Evolutionary conservation across 1,140 invertebrate species (phyloP).

Genomic region (Holcopasites calliopsidis): DNA sequence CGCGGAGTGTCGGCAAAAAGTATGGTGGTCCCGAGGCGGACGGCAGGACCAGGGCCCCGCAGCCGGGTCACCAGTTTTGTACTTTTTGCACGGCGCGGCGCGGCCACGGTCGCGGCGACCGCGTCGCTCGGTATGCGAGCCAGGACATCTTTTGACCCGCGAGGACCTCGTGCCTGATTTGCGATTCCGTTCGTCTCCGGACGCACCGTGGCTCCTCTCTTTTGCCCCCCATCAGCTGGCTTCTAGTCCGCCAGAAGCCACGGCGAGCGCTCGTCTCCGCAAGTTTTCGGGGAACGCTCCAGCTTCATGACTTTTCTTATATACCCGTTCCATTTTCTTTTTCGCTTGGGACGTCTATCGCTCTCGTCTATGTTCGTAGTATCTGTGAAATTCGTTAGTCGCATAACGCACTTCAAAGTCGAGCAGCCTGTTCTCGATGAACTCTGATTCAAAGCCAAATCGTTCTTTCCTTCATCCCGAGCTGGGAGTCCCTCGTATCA

Average conservation of each 20-base stretch:
- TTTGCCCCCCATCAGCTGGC: background rate
- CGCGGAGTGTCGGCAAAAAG: constrained; percentile 74
- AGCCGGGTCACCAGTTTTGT: constrained; percentile 72
- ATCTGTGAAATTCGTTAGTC: too few relatives aligned
- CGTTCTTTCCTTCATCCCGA: too few relatives aligned
- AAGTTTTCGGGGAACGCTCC: too few relatives aligned
- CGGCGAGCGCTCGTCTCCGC: background rate
- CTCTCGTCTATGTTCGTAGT: too few relatives aligned
- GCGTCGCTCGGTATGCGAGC: constrained; percentile 56
- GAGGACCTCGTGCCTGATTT: constrained; percentile 55
- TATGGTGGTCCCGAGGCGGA: constrained; percentile 70
- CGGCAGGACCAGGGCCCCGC: constrained; percentile 55
- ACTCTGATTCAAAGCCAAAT: too few relatives aligned
- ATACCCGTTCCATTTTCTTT: too few relatives aligned
- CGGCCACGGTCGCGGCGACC: background rate
- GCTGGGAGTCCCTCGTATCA: too few relatives aligned
- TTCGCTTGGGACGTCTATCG: too few relatives aligned
- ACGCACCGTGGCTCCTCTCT: background rate
- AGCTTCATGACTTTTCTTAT: too few relatives aligned
- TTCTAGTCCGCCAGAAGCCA: background rate
- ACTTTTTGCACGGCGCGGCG: constrained; percentile 61
- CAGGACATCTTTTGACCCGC: constrained; percentile 63
- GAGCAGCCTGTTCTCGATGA: too few relatives aligned
- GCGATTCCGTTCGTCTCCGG: constrained; percentile 54
- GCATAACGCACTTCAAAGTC: too few relatives aligned